Percentiles rank a stretch among this genome's conserved stretches.
Conservation (phyloP, 1,140 invertebrate genomes). For the Lordiphosa collinella region DNA sequence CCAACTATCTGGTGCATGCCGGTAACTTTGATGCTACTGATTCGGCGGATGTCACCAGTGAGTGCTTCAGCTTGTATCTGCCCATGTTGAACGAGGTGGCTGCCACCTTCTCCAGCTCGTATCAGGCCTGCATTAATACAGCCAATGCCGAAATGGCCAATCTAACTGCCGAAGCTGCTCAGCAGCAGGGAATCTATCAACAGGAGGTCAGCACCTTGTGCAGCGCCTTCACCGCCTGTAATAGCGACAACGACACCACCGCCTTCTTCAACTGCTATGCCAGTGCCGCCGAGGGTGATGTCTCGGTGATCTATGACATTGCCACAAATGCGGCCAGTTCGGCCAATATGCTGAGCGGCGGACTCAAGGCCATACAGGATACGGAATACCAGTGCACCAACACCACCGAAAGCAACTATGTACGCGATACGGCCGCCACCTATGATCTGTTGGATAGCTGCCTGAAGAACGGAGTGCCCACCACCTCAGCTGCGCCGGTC, state of each 20-base stretch:
- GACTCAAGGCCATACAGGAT: conserved; percentile 52
- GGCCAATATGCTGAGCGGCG: conserved; percentile 34
- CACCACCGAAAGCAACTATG: conserved; percentile 64
- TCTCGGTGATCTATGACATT: conserved; percentile 61
- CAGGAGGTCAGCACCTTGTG: conserved; percentile 52
- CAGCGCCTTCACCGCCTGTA: conserved; percentile 48
- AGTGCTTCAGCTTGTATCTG: conserved; percentile 62
- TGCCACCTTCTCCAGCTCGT: conserved; percentile 51
- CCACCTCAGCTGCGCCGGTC: conserved; percentile 36
- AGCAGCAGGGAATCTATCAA: conserved; percentile 44
- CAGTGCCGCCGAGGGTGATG: conserved; percentile 50
- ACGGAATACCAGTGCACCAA: conserved; percentile 69
- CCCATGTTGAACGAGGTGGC: conserved; percentile 68
- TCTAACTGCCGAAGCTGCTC: conserved; percentile 40
- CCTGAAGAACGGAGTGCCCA: conserved; percentile 57
- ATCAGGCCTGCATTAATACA: conserved; percentile 47
- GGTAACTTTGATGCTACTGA: conserved; percentile 26
- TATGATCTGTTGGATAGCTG: conserved; percentile 64
- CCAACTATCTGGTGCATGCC: conserved; percentile 41
- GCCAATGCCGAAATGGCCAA: conserved; percentile 48
- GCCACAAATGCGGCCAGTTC: conserved; percentile 65
- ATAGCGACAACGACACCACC: conserved; percentile 44
- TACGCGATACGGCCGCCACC: conserved; percentile 58
- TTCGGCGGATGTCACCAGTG: conserved; percentile 42
- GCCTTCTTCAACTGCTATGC: conserved; percentile 66